Base-by-base conservation (phyloP, 1,140 invertebrate genomes). In the Cydia amplana region DNA sequence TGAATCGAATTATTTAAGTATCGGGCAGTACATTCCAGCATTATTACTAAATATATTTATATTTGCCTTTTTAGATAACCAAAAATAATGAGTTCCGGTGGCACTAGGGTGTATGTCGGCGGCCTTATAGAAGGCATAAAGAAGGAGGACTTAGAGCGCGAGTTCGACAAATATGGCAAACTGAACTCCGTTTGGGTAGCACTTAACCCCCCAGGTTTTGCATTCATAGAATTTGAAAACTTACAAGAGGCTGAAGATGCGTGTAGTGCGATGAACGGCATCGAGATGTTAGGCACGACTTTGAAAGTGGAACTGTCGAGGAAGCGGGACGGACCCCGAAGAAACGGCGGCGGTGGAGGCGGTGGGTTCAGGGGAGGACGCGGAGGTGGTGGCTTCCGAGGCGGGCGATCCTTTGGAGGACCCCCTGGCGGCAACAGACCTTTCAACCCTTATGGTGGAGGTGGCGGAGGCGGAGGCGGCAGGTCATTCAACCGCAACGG, bases 191-290 rank as follows among this genome's bases (percentile, higher is more conserved):
- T 99, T 63, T 98, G 97, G 97, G 97, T 93, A 76, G 92, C 92
- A 83, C 93, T 94, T 80, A 94, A 93, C 82, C 94, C 98, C 97
- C 80, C 97, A 96, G 82, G 98, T 80, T 99, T 99, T 94, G 99
- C 99, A 73, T 99, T 99, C 94, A 97, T 99, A 85, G 98, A 99
- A 93, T 99, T 99, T 94, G 97, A 98, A 93, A 98, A 98, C 91
- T 95, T 96, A 84, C 96, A 97, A 86, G 98, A 99, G 94, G 98
- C 98, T 36, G 97, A 98, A 90, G 96, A 98, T 90, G 98, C 98
- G 46, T 98, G 97, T 89, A 96, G 96, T 90, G 97, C 95, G 81
- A 94, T 99, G 85, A 98, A 99, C 93, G 98, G 98, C 77, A 95
- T 95, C 77, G 96, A 96, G 83, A 94, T 97, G 79, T 92, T 96